Percentiles rank a stretch among this genome's conserved stretches.
These are phyloP conservation scores for Spilogale gracilis DNA, from an alignment of 2,113 vertebrate genomes.

Conservation along the genomic window DNA sequence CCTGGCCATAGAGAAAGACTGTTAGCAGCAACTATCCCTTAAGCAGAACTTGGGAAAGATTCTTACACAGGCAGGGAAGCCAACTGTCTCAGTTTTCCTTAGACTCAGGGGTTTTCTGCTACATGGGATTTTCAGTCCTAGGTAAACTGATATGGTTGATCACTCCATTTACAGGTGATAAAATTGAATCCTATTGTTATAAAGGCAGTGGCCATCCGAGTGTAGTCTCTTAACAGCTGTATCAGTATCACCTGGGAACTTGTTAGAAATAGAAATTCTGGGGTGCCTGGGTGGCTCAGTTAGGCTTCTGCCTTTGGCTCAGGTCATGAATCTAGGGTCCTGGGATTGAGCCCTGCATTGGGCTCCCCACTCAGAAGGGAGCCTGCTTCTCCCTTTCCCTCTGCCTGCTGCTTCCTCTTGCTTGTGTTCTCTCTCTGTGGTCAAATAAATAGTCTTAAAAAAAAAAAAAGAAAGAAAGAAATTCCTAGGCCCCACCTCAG, in stretches of 20 bases:
- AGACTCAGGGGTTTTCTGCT: not conserved
- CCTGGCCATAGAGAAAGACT: not conserved
- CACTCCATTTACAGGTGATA: not conserved
- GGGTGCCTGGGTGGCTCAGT: too few species aligned
- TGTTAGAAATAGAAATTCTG: slow-evolving; percentile 6
- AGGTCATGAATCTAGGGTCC: too few species aligned
- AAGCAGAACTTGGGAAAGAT: not conserved
- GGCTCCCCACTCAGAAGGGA: too few species aligned
- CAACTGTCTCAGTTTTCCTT: not conserved
- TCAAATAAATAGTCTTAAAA: too few species aligned
- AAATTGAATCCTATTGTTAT: not conserved
- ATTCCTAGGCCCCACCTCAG: not conserved
- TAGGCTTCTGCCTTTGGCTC: too few species aligned
- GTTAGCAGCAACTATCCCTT: not conserved
- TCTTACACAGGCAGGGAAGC: not conserved
- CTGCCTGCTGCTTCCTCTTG: too few species aligned
- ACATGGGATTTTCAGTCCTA: not conserved
- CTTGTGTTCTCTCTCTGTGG: too few species aligned
- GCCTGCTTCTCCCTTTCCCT: too few species aligned
- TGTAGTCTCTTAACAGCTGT: not conserved
- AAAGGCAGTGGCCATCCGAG: not conserved
- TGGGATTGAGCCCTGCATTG: too few species aligned
- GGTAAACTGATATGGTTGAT: not conserved
- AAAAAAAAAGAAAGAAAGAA: too few species aligned
- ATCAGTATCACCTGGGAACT: not conserved